Conservation (phyloP, 2,113 vertebrate genomes). For the Odontesthes bonariensis region DNA sequence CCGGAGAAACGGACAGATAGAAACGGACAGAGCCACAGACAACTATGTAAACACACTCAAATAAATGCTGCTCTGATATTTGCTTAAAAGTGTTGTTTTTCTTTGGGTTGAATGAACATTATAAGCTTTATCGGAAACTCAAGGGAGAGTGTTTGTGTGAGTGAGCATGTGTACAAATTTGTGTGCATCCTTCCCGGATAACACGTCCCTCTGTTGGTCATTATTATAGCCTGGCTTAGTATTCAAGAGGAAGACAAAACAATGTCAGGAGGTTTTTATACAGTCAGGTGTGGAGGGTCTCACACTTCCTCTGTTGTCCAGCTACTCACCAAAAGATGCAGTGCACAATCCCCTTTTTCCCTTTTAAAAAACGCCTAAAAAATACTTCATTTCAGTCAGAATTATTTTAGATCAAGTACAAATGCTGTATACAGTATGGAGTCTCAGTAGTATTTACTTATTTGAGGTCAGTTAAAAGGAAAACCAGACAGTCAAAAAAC, state of each 20-base stretch:
- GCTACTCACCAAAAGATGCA: neutral
- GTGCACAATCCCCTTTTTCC: neutral
- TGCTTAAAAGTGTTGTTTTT: neutral
- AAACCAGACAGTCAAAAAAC: neutral
- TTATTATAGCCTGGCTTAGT: conserved; percentile 60
- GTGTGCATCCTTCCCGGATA: conserved; percentile 66
- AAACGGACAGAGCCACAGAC: neutral
- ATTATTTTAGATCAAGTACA: neutral
- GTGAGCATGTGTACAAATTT: conserved; percentile 2
- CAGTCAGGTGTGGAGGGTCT: conserved; percentile 51
- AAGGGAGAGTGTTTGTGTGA: conserved; percentile 7
- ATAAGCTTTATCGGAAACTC: neutral
- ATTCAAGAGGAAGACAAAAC: conserved; percentile 74
- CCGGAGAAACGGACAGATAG: conserved; percentile 17
- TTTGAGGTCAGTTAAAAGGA: neutral
- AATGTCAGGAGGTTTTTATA: conserved; percentile 57
- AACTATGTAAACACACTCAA: neutral
- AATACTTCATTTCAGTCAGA: neutral
- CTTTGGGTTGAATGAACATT: neutral
- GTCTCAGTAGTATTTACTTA: neutral
- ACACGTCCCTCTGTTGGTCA: conserved; percentile 43
- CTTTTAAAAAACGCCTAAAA: neutral
- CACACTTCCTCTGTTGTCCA: conserved; percentile 23
- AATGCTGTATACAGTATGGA: neutral
- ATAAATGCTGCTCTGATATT: neutral